Percentiles rank a stretch among this genome's conserved stretches.
Conservation (phyloP, 2,113 vertebrate genomes). For the Clarias macrocephalus region DNA sequence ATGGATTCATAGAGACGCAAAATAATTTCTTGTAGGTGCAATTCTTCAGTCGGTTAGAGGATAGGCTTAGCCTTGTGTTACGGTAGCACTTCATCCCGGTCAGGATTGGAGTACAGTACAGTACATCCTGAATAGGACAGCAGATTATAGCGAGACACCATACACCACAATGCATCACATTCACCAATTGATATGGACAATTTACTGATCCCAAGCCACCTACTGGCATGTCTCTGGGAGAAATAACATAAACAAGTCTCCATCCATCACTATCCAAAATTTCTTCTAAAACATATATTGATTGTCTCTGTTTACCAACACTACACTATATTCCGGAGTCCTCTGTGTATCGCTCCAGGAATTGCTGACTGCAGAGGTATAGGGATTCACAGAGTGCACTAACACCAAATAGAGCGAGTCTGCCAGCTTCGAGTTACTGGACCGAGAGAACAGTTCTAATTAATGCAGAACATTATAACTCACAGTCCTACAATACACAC, state of each 20-base stretch:
- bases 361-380: slow-evolving; percentile 65
- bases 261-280: slow-evolving; percentile 25
- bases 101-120: neutral
- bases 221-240: neutral
- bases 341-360: slow-evolving; percentile 68
- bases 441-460: no score
- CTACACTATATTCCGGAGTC: slow-evolving; percentile 58
- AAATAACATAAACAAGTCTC: neutral
- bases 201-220: neutral
- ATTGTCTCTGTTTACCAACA: slow-evolving; percentile 64
- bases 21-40: neutral
- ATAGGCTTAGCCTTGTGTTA: no score
- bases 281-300: slow-evolving; percentile 69
- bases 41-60: neutral
- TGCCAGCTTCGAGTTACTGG: neutral
- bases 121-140: neutral
- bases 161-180: neutral
- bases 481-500: neutral
- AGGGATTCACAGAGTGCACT: neutral
- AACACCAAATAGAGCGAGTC: neutral
- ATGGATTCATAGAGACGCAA: neutral
- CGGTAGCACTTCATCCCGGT: neutral
- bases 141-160: neutral
- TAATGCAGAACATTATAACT: neutral
- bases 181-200: neutral